Evolutionary conservation across 2,113 vertebrate species (phyloP).

Genomic region (Pseudopodoces humilis): DNA sequence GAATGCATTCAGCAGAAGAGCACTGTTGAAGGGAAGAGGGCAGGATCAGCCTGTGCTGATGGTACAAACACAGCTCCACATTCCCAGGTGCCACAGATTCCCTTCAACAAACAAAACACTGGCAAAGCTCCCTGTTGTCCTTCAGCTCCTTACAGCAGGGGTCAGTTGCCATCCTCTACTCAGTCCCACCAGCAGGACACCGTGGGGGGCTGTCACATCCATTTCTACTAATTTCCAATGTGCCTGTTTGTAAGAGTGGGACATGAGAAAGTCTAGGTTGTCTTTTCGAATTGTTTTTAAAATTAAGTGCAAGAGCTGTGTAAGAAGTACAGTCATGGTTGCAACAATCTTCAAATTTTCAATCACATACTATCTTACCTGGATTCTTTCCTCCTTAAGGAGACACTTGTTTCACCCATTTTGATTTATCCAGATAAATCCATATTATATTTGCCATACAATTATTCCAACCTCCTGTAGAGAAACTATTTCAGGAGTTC

Average conservation of each 20-base stretch:
- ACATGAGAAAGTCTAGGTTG: neutral
- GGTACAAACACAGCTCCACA: neutral
- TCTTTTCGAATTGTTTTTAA: neutral
- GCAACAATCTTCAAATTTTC: neutral
- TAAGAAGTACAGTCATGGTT: neutral
- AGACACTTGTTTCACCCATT: neutral
- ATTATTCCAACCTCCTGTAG: neutral
- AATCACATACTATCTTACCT: neutral
- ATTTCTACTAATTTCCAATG: neutral
- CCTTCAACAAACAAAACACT: neutral
- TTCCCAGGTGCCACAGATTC: neutral
- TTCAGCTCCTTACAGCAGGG: neutral
- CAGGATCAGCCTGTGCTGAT: neutral
- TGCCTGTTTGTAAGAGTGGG: neutral
- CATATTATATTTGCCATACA: neutral
- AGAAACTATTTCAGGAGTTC: neutral
- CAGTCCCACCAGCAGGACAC: neutral
- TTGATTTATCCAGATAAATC: neutral
- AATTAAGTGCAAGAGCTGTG: neutral
- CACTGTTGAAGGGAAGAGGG: neutral
- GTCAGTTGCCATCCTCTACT: neutral
- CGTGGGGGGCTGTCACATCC: neutral
- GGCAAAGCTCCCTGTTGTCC: neutral
- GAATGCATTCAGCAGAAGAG: rapidly evolving
- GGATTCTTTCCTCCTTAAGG: neutral